A percentile compares a stretch with the other conserved stretches of the same genome.
Conservation (phyloP, 2,113 vertebrate species). For the Odocoileus virginianus region DNA sequence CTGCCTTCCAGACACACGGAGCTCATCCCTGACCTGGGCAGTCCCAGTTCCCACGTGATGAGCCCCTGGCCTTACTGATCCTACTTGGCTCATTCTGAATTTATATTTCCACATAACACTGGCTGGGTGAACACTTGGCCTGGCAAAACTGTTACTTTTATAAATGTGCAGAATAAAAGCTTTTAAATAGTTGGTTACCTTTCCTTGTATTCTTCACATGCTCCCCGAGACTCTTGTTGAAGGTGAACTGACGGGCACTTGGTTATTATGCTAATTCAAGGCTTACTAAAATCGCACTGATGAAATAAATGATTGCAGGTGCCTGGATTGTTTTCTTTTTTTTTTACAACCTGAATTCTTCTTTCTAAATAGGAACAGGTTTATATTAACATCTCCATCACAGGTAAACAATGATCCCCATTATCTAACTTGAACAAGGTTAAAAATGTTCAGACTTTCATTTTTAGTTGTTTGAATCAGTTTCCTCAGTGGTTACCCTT, state of each 20-base stretch:
- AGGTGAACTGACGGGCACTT: neutral
- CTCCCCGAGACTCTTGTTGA: neutral
- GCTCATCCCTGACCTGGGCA: neutral
- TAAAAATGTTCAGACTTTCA: neutral
- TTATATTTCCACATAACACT: neutral
- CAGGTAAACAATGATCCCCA: neutral
- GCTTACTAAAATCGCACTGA: neutral
- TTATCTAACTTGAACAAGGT: neutral
- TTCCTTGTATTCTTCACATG: slow-evolving; percentile 37
- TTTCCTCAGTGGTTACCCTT: neutral
- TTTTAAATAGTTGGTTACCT: slow-evolving; percentile 20
- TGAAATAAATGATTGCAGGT: neutral
- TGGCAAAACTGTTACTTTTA: slow-evolving; percentile 34
- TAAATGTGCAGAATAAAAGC: slow-evolving; percentile 6
- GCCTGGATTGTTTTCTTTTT: neutral
- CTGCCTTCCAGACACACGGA: neutral
- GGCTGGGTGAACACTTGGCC: neutral
- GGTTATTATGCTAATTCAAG: neutral
- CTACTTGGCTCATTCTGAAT: neutral
- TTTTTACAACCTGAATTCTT: neutral
- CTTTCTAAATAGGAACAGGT: neutral
- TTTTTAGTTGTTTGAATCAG: neutral
- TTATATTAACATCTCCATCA: neutral
- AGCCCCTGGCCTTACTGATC: neutral
- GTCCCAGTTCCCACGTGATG: neutral